phyloP scores from a whole-genome alignment of 2,888 invertebrate species.

The Matsumyia berberina region DNA sequence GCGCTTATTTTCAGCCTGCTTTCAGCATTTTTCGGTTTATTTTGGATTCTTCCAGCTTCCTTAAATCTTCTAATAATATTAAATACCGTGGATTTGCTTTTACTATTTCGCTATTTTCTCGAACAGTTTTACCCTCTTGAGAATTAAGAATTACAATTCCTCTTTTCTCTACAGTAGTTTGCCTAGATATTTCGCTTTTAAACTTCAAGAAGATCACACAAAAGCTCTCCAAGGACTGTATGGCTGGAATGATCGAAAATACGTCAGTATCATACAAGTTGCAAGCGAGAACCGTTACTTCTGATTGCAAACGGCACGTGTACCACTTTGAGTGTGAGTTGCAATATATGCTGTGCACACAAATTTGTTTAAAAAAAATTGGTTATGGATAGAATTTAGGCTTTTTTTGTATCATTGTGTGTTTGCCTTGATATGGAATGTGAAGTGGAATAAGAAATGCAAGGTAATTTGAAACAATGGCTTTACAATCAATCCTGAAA shows the following conservation, averaged over 20 bases:
- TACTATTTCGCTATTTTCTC: neutral
- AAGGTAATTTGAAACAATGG: constrained; percentile 4
- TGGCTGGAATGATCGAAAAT: neutral
- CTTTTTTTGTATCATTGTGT: constrained; percentile 2
- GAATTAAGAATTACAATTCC: neutral
- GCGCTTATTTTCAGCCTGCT: neutral
- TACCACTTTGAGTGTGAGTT: constrained; percentile 2
- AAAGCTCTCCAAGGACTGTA: neutral
- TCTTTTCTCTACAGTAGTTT: constrained; percentile 1
- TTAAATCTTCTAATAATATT: neutral
- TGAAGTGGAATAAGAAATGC: neutral
- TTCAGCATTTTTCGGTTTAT: neutral
- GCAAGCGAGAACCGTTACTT: neutral
- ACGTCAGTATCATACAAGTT: neutral
- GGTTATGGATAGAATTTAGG: neutral
- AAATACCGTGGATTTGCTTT: neutral
- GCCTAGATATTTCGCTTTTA: constrained; percentile 1
- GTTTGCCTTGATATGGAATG: constrained; percentile 2
- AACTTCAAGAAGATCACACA: neutral
- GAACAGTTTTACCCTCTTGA: neutral
- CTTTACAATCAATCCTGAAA: neutral
- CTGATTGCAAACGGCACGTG: neutral
- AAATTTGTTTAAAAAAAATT: too few relatives aligned
- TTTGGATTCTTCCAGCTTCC: neutral
- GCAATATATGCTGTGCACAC: too few relatives aligned